Conservation (phyloP, 2,797 vertebrate species). For the Crotalus adamanteus region DNA sequence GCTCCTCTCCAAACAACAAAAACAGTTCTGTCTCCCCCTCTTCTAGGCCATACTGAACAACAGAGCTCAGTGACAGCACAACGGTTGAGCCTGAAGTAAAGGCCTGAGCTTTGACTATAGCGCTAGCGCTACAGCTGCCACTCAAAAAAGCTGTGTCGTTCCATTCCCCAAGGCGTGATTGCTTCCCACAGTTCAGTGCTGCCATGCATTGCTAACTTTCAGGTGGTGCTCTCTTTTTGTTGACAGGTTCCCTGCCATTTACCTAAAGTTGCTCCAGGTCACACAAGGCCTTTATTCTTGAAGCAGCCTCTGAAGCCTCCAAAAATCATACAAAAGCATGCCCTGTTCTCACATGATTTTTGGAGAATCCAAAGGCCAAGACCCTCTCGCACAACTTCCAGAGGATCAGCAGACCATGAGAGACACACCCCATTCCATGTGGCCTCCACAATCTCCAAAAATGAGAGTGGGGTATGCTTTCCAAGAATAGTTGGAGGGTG, state of each 20-base stretch:
- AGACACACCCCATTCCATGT: not conserved
- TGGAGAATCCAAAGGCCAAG: not conserved
- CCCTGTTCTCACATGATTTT: not conserved
- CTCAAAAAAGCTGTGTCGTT: accelerated
- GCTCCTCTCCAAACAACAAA: not conserved
- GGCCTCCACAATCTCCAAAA: not conserved
- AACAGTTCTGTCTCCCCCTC: not conserved
- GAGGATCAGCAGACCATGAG: not conserved
- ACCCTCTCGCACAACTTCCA: not conserved
- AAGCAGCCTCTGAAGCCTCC: not conserved
- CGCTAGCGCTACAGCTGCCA: not conserved
- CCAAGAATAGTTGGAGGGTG: not conserved
- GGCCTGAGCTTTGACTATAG: not conserved
- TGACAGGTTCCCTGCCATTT: not conserved
- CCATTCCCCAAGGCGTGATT: not conserved
- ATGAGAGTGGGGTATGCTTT: not conserved
- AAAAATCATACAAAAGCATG: not conserved
- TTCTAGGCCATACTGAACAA: not conserved
- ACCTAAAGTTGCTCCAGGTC: not conserved
- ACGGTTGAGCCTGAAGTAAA: not conserved
- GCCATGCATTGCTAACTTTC: not conserved
- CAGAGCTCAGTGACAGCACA: not conserved
- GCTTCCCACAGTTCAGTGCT: not conserved
- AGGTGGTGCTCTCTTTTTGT: not conserved
- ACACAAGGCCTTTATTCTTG: not conserved